Base-by-base conservation (phyloP, 30 jellyfish, hydroid and myxozoan genomes). In the Cassiopea andromeda region DNA sequence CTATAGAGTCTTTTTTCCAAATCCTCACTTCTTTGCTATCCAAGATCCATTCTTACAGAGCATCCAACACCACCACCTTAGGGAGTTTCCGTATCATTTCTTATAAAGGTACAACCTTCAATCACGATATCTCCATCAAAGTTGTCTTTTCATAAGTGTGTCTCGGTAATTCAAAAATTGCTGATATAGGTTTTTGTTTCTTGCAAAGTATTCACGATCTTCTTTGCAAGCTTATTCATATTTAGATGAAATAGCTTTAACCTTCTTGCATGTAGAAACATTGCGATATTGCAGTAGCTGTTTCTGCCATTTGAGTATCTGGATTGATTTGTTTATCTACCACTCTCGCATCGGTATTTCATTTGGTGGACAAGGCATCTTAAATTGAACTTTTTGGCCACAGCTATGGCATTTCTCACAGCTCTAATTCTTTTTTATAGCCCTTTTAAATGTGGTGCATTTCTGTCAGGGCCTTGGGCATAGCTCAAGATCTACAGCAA, bases 391-490 rank as follows among this genome's bases (percentile, higher is more conserved):
- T 7, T 80, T 80, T 80, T 73, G 60, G 89, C 89, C 77, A 80
- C 89, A 80, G 54, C 48, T 58, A 59, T 9, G 58, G 18, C 89
- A 80, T 58, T 80, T 80, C 58, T 80, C 89, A 80, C 59, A 80
- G 89, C 89, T 54, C 89, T 80, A 80, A 64, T 80, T 50, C 80
- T 50, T 80, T 64, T 57, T 80, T 80, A 80, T 80, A 57, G 89
- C 59, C 78, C 13, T 80, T 80, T 80, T 80, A 64, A 79, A 80
- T 80, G 89, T 80, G 60, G 58, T 80, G 89, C 78, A 59, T 80
- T 60, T 80, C 79, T 80, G 89, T 79, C 78, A 80, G 54, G 89
- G 89, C 27, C 89, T 66, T 58, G 89, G 89, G 58, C 79, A 80
- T 80, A 44, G 54, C 89, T 80, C 80, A 58, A 80, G 60, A 80